A percentile compares a stretch with the other conserved stretches of the same genome.
Conservation (phyloP, 2,113 vertebrate genomes). For the Pseudonaja textilis region DNA sequence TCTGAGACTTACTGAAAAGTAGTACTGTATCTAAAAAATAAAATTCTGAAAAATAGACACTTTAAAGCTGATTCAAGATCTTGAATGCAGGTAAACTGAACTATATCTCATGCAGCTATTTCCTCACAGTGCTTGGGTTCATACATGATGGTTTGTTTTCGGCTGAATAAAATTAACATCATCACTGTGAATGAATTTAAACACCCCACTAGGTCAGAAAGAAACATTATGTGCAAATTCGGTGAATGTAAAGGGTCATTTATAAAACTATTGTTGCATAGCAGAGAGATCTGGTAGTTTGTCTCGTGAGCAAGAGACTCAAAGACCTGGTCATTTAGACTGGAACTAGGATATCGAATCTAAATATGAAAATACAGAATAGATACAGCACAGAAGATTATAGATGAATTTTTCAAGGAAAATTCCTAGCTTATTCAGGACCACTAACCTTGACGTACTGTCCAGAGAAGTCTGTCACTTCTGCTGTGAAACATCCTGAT, state of each 20-base stretch:
- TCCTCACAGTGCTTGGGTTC: background rate
- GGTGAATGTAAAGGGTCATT: background rate
- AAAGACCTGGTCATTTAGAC: background rate
- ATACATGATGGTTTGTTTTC: background rate
- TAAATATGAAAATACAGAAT: background rate
- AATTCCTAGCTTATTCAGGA: background rate
- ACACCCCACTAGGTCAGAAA: background rate
- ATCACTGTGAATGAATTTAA: background rate
- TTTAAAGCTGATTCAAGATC: background rate
- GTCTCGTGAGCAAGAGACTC: background rate
- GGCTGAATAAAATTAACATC: background rate
- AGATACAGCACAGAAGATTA: background rate
- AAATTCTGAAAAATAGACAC: background rate
- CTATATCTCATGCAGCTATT: background rate
- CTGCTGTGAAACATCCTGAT: conserved; percentile 90
- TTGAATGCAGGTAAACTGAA: background rate
- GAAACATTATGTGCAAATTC: background rate
- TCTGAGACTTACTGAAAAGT: background rate
- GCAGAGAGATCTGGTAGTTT: background rate
- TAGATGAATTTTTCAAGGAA: background rate
- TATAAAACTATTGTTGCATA: background rate
- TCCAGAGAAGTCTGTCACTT: conserved; percentile 91
- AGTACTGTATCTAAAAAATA: background rate
- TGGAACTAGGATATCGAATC: background rate
- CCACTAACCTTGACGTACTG: conserved; percentile 94